Conservation (phyloP, 2,797 vertebrate genomes). For the Thaleichthys pacificus region DNA sequence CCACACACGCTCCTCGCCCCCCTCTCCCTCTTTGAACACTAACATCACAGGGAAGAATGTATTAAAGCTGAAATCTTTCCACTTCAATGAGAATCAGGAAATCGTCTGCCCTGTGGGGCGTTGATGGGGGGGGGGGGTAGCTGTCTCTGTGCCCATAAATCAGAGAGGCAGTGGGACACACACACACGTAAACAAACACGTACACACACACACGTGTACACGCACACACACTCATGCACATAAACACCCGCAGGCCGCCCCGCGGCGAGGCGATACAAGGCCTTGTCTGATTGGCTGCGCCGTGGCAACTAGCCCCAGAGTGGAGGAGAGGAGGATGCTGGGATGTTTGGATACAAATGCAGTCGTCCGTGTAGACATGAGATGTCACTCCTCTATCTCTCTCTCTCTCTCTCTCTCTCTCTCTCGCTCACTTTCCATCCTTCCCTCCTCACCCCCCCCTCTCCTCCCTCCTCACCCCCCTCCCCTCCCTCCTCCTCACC, state of each 20-base stretch:
- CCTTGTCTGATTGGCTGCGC: conserved; percentile 72
- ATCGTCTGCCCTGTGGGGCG: conserved; percentile 62
- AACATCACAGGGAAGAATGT: conserved; percentile 58
- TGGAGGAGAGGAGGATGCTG: conserved; percentile 67
- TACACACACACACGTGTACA: conserved; percentile 27
- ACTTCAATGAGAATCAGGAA: conserved; percentile 70
- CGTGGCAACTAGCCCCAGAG: conserved; percentile 61
- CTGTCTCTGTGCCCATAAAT: conserved; percentile 73
- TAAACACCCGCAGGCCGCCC: conserved; percentile 38
- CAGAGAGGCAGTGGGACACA: conserved; percentile 37
- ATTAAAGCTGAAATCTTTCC: conserved; percentile 74
- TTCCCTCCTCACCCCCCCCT: conserved; percentile 32
- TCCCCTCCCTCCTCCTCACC: conserved; percentile 14
- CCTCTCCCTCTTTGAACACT: conserved; percentile 49
- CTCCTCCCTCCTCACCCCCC: conserved; percentile 17
- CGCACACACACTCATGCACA: conserved; percentile 46
- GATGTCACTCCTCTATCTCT: conserved; percentile 50
- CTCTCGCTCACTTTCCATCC: conserved; percentile 21
- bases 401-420: conserved; percentile 49
- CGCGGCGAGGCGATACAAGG: conserved; percentile 69
- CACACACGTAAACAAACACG: conserved; percentile 6
- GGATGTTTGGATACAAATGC: conserved; percentile 72
- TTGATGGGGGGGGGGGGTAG: conserved; percentile 53
- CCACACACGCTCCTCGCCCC: not conserved
- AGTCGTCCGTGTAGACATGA: conserved; percentile 65